Percentiles rank a stretch among this genome's conserved stretches.
Evolutionary conservation across 30 jellyfish, hydroid and myxozoan genomes (phyloP).

Genomic region (Aurelia coerulea): DNA sequence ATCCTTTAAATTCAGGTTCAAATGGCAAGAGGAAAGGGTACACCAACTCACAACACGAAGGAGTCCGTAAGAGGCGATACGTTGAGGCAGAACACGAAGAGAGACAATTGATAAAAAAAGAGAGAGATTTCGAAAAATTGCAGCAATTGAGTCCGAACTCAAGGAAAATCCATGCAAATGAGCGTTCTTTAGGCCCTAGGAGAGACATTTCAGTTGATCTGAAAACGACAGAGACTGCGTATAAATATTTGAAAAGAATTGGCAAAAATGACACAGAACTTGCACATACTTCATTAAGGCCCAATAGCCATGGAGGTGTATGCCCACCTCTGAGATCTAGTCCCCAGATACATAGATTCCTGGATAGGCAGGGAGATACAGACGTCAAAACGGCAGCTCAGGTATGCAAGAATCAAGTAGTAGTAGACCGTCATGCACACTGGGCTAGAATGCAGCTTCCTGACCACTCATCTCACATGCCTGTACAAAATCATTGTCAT

Average conservation of each 20-base stretch:
- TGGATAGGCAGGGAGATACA: neutral
- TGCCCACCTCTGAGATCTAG: neutral
- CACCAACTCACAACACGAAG: conserved; percentile 3
- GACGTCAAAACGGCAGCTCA: neutral
- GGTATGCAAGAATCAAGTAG: neutral
- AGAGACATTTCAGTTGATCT: too few relatives aligned
- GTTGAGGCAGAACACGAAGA: neutral
- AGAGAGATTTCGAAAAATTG: neutral
- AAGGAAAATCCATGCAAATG: neutral
- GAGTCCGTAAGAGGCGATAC: conserved; percentile 11
- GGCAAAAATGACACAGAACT: neutral
- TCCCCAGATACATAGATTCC: neutral
- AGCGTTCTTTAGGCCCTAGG: neutral
- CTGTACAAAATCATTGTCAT: neutral
- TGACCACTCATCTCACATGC: neutral
- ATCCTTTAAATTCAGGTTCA: neutral
- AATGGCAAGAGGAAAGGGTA: conserved; percentile 23
- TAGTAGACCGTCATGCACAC: neutral
- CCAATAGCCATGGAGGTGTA: neutral
- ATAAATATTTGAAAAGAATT: too few relatives aligned
- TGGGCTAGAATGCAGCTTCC: neutral
- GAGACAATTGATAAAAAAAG: neutral
- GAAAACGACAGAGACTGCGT: too few relatives aligned
- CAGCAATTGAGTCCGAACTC: too few relatives aligned
- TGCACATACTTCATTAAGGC: neutral